A percentile compares a stretch with the other conserved stretches of the same genome.
Evolutionary conservation across 2,113 vertebrate genomes (phyloP).

Genomic region (Leucopternis melanops): DNA sequence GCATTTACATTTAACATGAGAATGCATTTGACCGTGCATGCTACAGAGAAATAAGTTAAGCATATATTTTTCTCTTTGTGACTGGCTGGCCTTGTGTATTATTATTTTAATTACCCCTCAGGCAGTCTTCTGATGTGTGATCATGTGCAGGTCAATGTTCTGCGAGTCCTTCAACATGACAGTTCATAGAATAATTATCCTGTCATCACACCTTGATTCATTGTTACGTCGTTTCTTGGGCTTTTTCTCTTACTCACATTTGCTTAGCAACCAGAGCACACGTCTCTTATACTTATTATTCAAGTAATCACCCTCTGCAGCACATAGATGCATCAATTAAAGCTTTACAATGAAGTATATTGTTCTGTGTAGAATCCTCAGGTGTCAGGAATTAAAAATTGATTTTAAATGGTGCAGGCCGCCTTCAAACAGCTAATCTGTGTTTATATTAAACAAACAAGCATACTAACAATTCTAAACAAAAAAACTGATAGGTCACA

Average conservation of each 20-base stretch:
- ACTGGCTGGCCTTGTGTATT: not conserved
- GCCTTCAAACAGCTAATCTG: conserved; percentile 24
- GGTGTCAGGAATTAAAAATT: conserved; percentile 53
- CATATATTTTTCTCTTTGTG: conserved; percentile 2
- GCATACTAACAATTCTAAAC: conserved; percentile 14
- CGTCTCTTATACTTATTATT: conserved; percentile 48
- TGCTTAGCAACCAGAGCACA: conserved; percentile 60
- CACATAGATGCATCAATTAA: conserved; percentile 56
- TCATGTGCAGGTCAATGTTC: conserved; percentile 54
- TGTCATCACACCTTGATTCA: conserved; percentile 58
- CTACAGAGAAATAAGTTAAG: not conserved
- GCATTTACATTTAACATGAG: conserved; percentile 24
- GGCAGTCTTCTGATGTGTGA: conserved; percentile 26
- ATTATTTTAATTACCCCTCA: conserved; percentile 69
- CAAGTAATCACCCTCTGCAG: conserved; percentile 46
- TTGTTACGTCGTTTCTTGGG: conserved; percentile 34
- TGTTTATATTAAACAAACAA: conserved; percentile 35
- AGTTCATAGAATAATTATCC: conserved; percentile 58
- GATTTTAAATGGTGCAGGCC: conserved; percentile 21
- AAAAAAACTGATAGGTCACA: conserved; percentile 38
- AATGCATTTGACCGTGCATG: not conserved
- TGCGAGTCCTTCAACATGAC: conserved; percentile 60
- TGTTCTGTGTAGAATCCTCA: conserved; percentile 46
- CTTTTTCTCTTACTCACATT: conserved; percentile 41
- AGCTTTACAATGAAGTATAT: conserved; percentile 39